Conservation (phyloP, 2,888 invertebrate genomes). For the Melipona bicolor region DNA sequence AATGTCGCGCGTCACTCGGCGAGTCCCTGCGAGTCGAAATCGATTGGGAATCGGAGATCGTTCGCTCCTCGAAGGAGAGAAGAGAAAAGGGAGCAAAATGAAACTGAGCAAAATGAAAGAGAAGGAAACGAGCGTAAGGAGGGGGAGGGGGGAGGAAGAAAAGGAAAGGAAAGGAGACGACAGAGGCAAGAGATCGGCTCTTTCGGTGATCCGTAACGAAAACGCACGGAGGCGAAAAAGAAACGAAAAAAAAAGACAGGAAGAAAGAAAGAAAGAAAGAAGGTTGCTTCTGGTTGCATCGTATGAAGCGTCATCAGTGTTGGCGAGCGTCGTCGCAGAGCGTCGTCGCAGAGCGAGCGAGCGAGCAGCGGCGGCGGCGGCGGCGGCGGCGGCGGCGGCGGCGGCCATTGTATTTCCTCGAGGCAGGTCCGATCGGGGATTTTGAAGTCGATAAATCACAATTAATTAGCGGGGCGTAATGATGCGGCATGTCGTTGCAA, state of each 20-base stretch:
- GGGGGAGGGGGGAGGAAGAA: not conserved
- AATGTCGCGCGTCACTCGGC: too few species aligned
- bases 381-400: slow-evolving; percentile 16
- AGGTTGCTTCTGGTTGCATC: slow-evolving; percentile 15
- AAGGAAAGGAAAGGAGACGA: not conserved
- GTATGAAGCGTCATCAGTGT: slow-evolving; percentile 55
- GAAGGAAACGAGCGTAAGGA: not conserved
- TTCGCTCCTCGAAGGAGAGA: not conserved
- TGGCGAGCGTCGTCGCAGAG: slow-evolving; percentile 3
- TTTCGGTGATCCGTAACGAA: slow-evolving; percentile 40
- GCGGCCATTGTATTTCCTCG: slow-evolving; percentile 68
- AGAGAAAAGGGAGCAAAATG: not conserved
- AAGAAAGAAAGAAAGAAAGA: not conserved
- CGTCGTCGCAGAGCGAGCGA: not conserved
- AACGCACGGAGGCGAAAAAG: slow-evolving; percentile 13
- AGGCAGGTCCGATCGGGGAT: slow-evolving; percentile 67
- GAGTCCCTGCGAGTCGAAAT: too few species aligned
- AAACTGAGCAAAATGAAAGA: not conserved
- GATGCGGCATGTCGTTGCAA: slow-evolving; percentile 83
- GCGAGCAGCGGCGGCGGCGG: slow-evolving; percentile 23
- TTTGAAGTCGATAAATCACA: slow-evolving; percentile 83
- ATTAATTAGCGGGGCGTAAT: slow-evolving; percentile 84
- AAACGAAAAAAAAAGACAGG: not conserved
- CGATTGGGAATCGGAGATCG: too few species aligned
- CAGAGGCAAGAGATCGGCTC: slow-evolving; percentile 7